A percentile compares a stretch with the other conserved stretches of the same genome.
phyloP scores from a whole-genome alignment of 2,888 invertebrate genomes.

The Auanema freiburgensis region DNA sequence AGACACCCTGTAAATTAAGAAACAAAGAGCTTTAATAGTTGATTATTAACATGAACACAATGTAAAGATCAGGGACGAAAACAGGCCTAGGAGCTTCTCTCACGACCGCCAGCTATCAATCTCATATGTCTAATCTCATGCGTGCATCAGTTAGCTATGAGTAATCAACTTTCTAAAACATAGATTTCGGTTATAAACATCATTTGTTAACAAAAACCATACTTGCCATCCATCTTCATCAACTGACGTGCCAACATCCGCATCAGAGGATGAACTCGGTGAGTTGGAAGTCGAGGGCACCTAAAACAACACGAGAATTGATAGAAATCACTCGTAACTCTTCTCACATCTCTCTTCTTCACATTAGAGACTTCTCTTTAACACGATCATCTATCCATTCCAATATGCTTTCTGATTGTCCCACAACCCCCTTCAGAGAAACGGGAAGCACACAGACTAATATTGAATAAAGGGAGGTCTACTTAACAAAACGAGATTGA shows the following conservation, averaged over 20 bases:
- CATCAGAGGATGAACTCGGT: not conserved
- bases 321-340: not conserved
- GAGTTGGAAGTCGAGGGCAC: not conserved
- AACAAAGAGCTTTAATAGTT: no score
- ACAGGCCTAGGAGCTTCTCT: no score
- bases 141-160: not conserved
- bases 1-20: no score
- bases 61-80: no score
- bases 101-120: no score
- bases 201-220: not conserved
- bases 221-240: constrained; percentile 23
- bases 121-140: constrained; percentile 6
- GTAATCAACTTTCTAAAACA: not conserved
- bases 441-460: constrained; percentile 28
- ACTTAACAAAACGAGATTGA: constrained; percentile 12
- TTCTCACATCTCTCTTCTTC: no score
- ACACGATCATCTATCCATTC: constrained; percentile 17
- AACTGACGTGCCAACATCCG: constrained; percentile 1
- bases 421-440: constrained; percentile 32
- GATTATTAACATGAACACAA: no score
- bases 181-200: not conserved
- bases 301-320: not conserved
- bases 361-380: constrained; percentile 5
- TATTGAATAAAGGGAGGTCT: constrained; percentile 32
- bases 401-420: constrained; percentile 19